Evolutionary conservation across 2,113 vertebrate genomes (phyloP), one percentile per base, ranked within the genome.

Genomic region (Syngnathus scovelli): DNA sequence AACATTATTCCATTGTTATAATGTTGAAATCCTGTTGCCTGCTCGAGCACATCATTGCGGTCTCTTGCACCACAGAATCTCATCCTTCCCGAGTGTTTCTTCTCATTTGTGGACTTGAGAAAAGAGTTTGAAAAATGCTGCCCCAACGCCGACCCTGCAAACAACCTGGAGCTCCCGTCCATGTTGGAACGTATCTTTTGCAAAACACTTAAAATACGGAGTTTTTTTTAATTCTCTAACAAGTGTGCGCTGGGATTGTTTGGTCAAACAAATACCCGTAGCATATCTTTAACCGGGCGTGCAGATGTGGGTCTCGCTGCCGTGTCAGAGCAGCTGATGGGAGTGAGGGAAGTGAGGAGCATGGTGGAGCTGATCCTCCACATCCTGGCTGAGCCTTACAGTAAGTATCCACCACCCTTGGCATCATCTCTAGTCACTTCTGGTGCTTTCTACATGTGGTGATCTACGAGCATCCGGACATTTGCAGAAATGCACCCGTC

Each of bases 101-200:
- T 94, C 87, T 94, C 96, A 23, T 98, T 98, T 84, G 93, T 93
- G 73, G 95, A 98, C 76, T 79, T 95, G 69, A 94, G 84, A 80
- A 96, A 93, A 83, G 95, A 98, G 79, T 96, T 98, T 85, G 89
- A 94, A 37, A 82, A 88, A 77, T 94, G 93, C 78, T 96, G 93
- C 67, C 92, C 94, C 18, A 92, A 88, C 36, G 83, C 90, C 55
- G 89, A 90, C 74, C 58, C 92, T 1, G 84, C 86, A 70, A 91
- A 92, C 76, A 93, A 95, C 73, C 93, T 93, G 77, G 91, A 92
- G 0, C 90, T 94, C 66, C 66, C 91, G 72, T 92, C 90, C 64
- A 98, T 98, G 94, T 88, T 95, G 77, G 94, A 98, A 82, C 93
- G 96, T 96, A 98, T 94, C 93, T 58, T 58, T 58, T 58, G 33